phyloP scores from a whole-genome alignment of 2,113 vertebrate species.

The Ellobius talpinus region DNA sequence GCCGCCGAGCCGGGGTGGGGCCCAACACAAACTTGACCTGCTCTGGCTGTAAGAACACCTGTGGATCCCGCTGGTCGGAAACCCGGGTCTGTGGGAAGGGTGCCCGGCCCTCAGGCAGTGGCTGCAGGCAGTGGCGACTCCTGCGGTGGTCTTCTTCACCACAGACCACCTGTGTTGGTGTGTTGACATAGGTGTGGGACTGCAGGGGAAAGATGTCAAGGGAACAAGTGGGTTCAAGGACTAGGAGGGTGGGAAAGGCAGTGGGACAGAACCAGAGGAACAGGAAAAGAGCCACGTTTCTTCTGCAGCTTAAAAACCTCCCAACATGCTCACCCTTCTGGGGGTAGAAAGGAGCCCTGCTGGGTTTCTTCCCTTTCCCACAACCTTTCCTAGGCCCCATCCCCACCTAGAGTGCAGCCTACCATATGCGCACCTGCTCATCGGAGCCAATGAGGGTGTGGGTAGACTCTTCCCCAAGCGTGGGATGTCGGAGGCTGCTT shows the following conservation, averaged over 20 bases:
- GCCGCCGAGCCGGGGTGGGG: constrained; percentile 91
- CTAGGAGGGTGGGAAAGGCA: constrained; percentile 26
- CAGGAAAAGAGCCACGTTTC: not conserved
- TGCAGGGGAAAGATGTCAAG: constrained; percentile 79
- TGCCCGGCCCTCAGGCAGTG: constrained; percentile 93
- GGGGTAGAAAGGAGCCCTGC: not conserved
- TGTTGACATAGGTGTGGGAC: constrained; percentile 99
- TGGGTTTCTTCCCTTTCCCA: not conserved
- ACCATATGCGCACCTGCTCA: constrained; percentile 91
- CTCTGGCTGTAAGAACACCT: constrained; percentile 95
- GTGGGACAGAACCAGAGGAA: not conserved
- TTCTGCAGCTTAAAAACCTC: not conserved
- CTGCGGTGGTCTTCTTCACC: constrained; percentile 93
- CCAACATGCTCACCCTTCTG: not conserved
- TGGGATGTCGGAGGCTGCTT: constrained; percentile 90
- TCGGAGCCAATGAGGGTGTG: constrained; percentile 95
- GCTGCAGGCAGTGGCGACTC: constrained; percentile 94
- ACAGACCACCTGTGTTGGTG: too few species aligned
- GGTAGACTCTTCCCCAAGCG: constrained; percentile 93
- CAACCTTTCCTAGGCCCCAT: not conserved
- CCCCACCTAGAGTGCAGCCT: not conserved
- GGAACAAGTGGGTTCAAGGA: not conserved
- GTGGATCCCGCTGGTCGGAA: constrained; percentile 92
- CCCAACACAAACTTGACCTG: constrained; percentile 97
- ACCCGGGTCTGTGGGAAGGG: constrained; percentile 90